Base-by-base conservation (phyloP, 2,888 invertebrate genomes). In the Mechanitis mazaeus region DNA sequence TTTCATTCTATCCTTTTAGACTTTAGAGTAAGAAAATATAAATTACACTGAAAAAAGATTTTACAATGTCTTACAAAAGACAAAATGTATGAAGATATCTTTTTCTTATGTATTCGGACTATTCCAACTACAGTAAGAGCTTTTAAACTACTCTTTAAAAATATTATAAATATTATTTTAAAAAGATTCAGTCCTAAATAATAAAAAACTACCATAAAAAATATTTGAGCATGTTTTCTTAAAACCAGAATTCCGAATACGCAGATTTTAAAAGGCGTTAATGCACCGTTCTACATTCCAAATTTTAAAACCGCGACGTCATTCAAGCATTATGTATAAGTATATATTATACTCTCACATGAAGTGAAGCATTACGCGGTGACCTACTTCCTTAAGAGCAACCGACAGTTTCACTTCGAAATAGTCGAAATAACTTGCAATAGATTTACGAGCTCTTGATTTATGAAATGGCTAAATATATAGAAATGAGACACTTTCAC, bases 391-490 rank as follows among this genome's bases (percentile, higher is more conserved):
- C 33, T 58, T 45, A 38, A 45, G 60, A 61, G 57, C 42, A 59
- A 60, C 55, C 60, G 63, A 59, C 65, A 55, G 58, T 58, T 53
- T 63, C 57, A 45, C 59, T 55, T 61, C 54, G 58, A 45, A 56
- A 59, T 33, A 54, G 50, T 45, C 59, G 33, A 56, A 58, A 61
- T 58, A 64, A 61, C 58, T 53, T 55, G 55, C 20, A 55, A 60
- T 62, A 66, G 66, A 66, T 62, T 66, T 66, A 66, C 55, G 59
- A 59, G 55, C 12, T 60, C 9, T 9, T 38, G 38, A 38, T 38
- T 38, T 38, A 38, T 38, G 5, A 38, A 38, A 38, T 6, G 7
- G 38, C 5, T 42, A 58, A 58, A 58, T 53, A 58, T 50, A 58
- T 58, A 53, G 53, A 53, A 42, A 50, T 45, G 42, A 58, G 50